Percentiles rank a stretch among this genome's conserved stretches.
Conservation (phyloP, 1,140 invertebrate species). For the Lethocerus indicus region DNA sequence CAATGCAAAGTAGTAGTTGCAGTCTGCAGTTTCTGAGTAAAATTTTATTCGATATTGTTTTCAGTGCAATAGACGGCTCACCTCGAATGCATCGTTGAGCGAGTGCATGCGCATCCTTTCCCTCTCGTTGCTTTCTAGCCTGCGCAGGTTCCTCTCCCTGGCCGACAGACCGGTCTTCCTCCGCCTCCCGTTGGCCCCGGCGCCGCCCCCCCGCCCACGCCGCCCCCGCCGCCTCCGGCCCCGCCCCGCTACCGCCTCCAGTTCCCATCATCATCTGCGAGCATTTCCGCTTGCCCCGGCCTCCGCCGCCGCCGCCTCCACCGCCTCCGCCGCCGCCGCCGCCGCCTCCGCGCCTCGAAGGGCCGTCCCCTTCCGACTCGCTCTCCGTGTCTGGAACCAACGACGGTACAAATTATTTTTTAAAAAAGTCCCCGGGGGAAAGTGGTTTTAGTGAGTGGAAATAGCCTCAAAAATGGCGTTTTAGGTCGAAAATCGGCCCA, state of each 20-base stretch:
- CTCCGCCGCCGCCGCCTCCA: not conserved
- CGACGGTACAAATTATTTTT: too few species aligned
- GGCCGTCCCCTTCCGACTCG: not conserved
- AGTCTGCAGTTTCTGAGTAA: too few species aligned
- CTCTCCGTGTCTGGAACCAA: conserved; percentile 1
- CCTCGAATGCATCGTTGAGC: conserved; percentile 74
- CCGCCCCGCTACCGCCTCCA: not conserved
- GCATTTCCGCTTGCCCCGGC: conserved; percentile 5
- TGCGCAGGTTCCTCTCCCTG: conserved; percentile 58
- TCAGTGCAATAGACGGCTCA: too few species aligned
- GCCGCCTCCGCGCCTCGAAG: not conserved
- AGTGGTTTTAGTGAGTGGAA: too few species aligned
- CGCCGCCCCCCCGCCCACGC: not conserved
- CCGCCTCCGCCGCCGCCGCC: not conserved
- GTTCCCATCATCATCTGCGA: not conserved
- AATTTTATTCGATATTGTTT: too few species aligned
- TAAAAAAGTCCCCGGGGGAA: too few species aligned
- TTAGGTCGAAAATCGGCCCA: too few species aligned
- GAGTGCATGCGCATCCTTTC: conserved; percentile 80
- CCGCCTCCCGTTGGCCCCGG: conserved; percentile 5
- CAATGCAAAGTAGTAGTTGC: too few species aligned
- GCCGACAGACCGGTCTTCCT: conserved; percentile 52
- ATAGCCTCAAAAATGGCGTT: too few species aligned
- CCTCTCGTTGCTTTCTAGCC: conserved; percentile 72
- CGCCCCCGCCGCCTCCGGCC: not conserved